These are phyloP conservation scores for Xylocampa areola DNA, from an alignment of 2,888 invertebrate genomes.

Conservation along the genomic window DNA sequence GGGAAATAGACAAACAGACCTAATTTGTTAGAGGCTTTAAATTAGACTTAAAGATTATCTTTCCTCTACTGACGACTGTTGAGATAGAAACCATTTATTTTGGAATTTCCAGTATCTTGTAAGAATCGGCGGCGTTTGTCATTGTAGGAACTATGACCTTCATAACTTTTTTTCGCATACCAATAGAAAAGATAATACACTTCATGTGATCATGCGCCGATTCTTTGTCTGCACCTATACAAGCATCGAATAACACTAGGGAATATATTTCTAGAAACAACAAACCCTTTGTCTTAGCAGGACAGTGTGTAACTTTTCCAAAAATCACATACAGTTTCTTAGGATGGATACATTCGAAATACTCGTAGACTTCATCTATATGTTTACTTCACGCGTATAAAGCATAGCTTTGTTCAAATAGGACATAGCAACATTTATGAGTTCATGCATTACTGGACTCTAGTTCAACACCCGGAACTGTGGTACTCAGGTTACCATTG, in stretches of 20 bases:
- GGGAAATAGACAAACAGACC: too few species aligned
- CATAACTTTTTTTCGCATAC: not conserved
- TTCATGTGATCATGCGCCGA: not conserved
- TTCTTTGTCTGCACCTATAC: conserved; percentile 2
- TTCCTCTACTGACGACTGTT: too few species aligned
- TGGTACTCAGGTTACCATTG: conserved; percentile 94
- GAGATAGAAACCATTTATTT: not conserved
- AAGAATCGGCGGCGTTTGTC: not conserved
- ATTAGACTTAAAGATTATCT: too few species aligned
- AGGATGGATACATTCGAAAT: too few species aligned
- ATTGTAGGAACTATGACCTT: too few species aligned
- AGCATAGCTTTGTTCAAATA: conserved; percentile 16
- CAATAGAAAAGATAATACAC: not conserved
- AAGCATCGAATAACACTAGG: not conserved
- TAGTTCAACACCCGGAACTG: conserved; percentile 94
- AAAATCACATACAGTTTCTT: not conserved
- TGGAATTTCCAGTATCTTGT: not conserved
- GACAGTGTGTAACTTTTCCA: too few species aligned
- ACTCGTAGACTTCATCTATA: too few species aligned
- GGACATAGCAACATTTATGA: conserved; percentile 1
- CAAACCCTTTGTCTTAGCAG: conserved; percentile 10
- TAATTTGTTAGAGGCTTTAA: too few species aligned
- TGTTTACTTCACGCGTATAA: too few species aligned
- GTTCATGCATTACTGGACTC: conserved; percentile 94
- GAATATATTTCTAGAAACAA: conserved; percentile 3